These are phyloP conservation scores for Echinarachnius parma DNA, from an alignment of 53 echinoderm and acorn worm species.

Conservation along the genomic window DNA sequence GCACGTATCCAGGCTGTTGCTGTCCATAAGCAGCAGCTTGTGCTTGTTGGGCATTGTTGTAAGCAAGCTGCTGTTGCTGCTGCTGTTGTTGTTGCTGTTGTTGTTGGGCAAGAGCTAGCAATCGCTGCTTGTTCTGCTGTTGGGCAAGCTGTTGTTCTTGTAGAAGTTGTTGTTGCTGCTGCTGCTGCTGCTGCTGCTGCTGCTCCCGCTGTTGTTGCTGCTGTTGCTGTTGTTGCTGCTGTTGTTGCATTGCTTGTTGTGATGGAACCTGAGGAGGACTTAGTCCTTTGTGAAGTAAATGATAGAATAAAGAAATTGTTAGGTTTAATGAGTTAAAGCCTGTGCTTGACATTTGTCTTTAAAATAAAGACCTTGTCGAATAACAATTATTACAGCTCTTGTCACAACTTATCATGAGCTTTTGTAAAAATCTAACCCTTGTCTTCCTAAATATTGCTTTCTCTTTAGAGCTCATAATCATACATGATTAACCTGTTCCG, in stretches of 20 bases:
- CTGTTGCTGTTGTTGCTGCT: constrained; percentile 43
- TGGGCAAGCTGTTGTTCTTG: constrained; percentile 58
- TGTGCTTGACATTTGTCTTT: too few relatives aligned
- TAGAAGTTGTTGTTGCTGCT: constrained; percentile 40
- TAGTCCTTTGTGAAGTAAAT: constrained; percentile 46
- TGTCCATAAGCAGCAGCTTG: constrained; percentile 40
- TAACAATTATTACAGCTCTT: too few relatives aligned
- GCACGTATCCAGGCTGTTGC: constrained; percentile 51
- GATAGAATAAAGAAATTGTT: too few relatives aligned
- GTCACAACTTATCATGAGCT: too few relatives aligned
- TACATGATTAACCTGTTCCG: too few relatives aligned
- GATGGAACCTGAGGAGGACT: constrained; percentile 69
- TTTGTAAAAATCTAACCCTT: too few relatives aligned
- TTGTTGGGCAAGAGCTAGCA: constrained; percentile 47
- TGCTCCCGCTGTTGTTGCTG: constrained; percentile 42
- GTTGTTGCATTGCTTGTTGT: constrained; percentile 38
- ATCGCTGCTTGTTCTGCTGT: constrained; percentile 49
- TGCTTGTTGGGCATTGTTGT: background rate
- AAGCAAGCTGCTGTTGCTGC: constrained; percentile 53
- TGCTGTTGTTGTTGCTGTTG: constrained; percentile 48
- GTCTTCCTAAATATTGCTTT: too few relatives aligned
- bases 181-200: constrained; percentile 60
- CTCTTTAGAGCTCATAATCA: too few relatives aligned
- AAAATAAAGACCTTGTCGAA: too few relatives aligned
- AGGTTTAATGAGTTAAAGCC: too few relatives aligned